These are phyloP conservation scores for Poecilia gillii DNA, from an alignment of 2,797 vertebrate genomes.

Conservation along the genomic window DNA sequence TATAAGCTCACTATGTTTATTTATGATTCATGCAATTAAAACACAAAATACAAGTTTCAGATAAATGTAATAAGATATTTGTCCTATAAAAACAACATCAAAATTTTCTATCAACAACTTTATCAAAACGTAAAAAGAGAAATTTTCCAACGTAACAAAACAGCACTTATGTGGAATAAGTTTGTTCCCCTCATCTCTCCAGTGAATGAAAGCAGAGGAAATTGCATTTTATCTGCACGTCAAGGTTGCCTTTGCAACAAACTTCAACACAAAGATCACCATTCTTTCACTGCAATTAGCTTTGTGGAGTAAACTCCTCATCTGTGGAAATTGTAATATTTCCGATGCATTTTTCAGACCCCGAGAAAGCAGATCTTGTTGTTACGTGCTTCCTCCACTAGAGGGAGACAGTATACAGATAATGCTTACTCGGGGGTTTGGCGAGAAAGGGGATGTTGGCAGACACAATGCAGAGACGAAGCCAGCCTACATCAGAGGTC, in stretches of 20 bases:
- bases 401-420: constrained; percentile 42
- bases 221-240: neutral
- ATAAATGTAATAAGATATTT: neutral
- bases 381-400: constrained; percentile 21
- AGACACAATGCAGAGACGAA: neutral
- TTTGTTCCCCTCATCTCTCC: neutral
- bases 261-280: neutral
- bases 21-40: neutral
- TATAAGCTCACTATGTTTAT: neutral
- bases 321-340: neutral
- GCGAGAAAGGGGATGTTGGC: neutral
- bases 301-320: neutral
- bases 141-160: neutral
- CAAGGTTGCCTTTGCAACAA: neutral
- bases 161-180: neutral
- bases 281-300: neutral
- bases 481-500: neutral
- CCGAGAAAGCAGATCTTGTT: neutral
- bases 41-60: neutral
- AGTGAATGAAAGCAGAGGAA: neutral
- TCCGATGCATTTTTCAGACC: neutral
- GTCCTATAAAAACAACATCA: neutral
- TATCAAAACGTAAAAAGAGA: neutral
- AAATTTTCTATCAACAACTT: neutral
- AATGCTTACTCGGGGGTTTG: constrained; percentile 8